Evolutionary conservation across 2,797 vertebrate genomes (phyloP), one percentile per base, ranked within the genome.

Genomic region (Taenioides sp.): DNA sequence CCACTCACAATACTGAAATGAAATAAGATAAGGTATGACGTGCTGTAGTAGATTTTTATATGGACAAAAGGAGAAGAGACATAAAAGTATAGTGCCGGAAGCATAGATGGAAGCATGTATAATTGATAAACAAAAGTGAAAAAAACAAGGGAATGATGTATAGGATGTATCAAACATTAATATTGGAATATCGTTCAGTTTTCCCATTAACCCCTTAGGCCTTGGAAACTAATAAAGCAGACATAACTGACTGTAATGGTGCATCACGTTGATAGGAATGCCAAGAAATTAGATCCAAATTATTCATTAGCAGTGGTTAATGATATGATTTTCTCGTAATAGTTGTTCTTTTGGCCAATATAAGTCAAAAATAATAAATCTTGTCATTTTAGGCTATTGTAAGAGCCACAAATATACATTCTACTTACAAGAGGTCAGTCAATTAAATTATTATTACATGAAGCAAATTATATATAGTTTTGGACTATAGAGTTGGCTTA

Each of bases 1-100:
- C 3, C 74, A 40, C 43, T 86, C 82, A 82, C 78, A 89, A 86
- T 63, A 79, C 65, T 47, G 14, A 47, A 37, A 37, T 70, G 70
- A 78, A 86, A 78, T 78, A 80, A 88, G 80, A 74, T 67, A 1
- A 72, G 54, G 69, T 14, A 55, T 62, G 66, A 31, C 76, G 37
- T 74, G 84, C 83, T 79, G 78, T 79, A 77, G 75, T 76, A 0
- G 10, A n/a, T 55, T 57, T 62, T 22, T 52, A 17, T 55, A 60
- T 67, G 60, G 27, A 73, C 25, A 64, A 12, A 20, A 75, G 40
- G 60, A 16, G 18, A 20, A 17, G 47, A 34, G 40, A n/a, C 1
- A n/a, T 25, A 25, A 37, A 67, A 22, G 64, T 65, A 18, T 1
- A 9, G 43, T 64, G 60, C 57, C 40, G 10, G 20, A 37, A 20